Conservation (phyloP, 2,113 vertebrate genomes). For the Bos taurus region DNA sequence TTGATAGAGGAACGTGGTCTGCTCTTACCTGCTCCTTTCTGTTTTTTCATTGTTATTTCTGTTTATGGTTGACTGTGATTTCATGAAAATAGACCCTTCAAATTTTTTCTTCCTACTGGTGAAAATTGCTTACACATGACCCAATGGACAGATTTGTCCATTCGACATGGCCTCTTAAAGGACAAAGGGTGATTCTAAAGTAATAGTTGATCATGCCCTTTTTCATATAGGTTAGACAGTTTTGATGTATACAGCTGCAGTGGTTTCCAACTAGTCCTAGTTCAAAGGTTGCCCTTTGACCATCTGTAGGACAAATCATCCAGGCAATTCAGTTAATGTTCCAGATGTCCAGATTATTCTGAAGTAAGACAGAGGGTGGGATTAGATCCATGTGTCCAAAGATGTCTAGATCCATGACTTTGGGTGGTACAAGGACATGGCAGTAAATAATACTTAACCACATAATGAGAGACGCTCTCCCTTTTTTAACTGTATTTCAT, state of each 20-base stretch:
- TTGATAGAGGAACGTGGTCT: background rate
- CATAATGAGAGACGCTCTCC: background rate
- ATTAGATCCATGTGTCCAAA: background rate
- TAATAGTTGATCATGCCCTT: background rate
- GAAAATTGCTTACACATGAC: background rate
- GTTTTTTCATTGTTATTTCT: background rate
- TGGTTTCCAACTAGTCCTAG: background rate
- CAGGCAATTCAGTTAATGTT: background rate
- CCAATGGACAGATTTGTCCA: background rate
- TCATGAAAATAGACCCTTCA: background rate
- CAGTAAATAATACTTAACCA: background rate
- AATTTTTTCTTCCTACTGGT: background rate
- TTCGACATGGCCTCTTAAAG: background rate
- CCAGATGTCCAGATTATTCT: background rate
- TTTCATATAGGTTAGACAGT: background rate
- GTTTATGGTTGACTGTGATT: background rate
- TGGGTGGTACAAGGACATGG: background rate
- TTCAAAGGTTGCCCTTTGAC: background rate
- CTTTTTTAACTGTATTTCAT: background rate
- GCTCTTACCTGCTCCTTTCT: background rate
- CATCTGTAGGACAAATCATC: background rate
- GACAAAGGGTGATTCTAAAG: slow-evolving; percentile 16
- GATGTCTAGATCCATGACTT: background rate
- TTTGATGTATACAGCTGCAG: background rate
- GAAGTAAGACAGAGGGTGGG: background rate